phyloP scores from a whole-genome alignment of 1,140 invertebrate species.

The Chymomyza costata region DNA sequence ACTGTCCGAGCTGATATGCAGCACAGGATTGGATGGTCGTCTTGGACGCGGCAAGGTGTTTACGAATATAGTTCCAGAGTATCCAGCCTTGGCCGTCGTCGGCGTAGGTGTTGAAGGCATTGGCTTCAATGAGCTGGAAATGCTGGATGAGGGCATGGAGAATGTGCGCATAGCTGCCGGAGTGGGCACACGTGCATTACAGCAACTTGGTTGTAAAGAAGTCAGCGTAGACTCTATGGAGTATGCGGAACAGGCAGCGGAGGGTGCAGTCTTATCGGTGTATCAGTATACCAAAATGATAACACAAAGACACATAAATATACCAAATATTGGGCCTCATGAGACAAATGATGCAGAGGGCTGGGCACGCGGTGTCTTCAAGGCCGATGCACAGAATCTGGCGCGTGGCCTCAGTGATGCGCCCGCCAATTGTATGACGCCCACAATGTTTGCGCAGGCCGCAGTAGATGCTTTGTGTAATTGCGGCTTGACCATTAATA shows the following conservation, averaged over 20 bases:
- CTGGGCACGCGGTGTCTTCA: slow-evolving; percentile 83
- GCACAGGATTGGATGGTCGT: slow-evolving; percentile 49
- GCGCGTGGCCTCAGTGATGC: slow-evolving; percentile 86
- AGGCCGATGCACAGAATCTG: slow-evolving; percentile 90
- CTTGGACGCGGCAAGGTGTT: slow-evolving; percentile 78
- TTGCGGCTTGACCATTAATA: slow-evolving; percentile 79
- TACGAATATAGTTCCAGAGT: slow-evolving; percentile 80
- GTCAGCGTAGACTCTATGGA: slow-evolving; percentile 83
- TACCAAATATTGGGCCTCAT: slow-evolving; percentile 75
- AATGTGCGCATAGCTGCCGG: slow-evolving; percentile 76
- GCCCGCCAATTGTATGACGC: slow-evolving; percentile 91
- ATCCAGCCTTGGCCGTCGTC: slow-evolving; percentile 80
- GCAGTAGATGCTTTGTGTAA: slow-evolving; percentile 76
- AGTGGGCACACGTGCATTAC: slow-evolving; percentile 77
- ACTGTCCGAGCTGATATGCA: slow-evolving; percentile 44
- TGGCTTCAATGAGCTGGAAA: slow-evolving; percentile 80
- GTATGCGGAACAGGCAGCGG: slow-evolving; percentile 80
- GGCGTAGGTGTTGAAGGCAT: slow-evolving; percentile 81
- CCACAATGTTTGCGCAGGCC: slow-evolving; percentile 84
- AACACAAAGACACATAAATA: slow-evolving; percentile 74
- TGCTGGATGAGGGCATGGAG: slow-evolving; percentile 80
- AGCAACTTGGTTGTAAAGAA: slow-evolving; percentile 76
- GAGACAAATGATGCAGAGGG: slow-evolving; percentile 75
- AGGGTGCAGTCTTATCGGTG: slow-evolving; percentile 76
- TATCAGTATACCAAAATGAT: slow-evolving; percentile 81